These are phyloP conservation scores for Busseola fusca DNA, from an alignment of 2,888 invertebrate genomes.

Conservation along the genomic window DNA sequence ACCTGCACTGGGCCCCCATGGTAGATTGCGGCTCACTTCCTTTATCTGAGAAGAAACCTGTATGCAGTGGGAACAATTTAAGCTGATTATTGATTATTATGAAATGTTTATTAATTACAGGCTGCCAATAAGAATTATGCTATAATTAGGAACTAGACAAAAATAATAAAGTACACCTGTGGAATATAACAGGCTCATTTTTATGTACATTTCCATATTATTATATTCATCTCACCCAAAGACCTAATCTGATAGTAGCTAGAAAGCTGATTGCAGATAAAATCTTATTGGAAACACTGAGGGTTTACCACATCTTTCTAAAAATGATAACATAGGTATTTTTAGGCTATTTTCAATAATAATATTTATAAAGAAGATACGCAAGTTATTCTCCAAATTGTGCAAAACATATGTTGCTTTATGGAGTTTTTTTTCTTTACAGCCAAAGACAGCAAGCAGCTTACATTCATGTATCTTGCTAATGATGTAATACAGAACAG, in stretches of 20 bases:
- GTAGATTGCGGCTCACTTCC: background rate
- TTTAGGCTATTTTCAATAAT: background rate
- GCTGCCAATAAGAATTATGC: too few species aligned
- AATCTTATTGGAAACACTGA: background rate
- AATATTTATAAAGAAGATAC: background rate
- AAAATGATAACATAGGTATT: background rate
- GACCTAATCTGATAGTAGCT: background rate
- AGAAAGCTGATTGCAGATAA: background rate
- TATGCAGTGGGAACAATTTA: background rate
- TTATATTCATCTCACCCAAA: background rate
- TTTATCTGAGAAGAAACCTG: too few species aligned
- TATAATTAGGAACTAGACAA: background rate
- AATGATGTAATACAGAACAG: slow-evolving; percentile 99
- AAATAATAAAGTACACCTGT: background rate
- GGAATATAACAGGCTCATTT: background rate
- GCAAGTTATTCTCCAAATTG: background rate
- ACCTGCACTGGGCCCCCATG: background rate
- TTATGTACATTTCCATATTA: background rate
- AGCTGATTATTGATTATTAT: background rate
- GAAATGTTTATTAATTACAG: too few species aligned
- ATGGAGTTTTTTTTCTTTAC: slow-evolving; percentile 59
- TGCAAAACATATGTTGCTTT: background rate
- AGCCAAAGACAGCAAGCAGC: slow-evolving; percentile 95
- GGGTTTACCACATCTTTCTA: background rate
- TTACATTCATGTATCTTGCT: slow-evolving; percentile 99